Evolutionary conservation across 2,113 vertebrate genomes (phyloP), one percentile per base, ranked within the genome.

Genomic region (Poeciliopsis turrubarensis): DNA sequence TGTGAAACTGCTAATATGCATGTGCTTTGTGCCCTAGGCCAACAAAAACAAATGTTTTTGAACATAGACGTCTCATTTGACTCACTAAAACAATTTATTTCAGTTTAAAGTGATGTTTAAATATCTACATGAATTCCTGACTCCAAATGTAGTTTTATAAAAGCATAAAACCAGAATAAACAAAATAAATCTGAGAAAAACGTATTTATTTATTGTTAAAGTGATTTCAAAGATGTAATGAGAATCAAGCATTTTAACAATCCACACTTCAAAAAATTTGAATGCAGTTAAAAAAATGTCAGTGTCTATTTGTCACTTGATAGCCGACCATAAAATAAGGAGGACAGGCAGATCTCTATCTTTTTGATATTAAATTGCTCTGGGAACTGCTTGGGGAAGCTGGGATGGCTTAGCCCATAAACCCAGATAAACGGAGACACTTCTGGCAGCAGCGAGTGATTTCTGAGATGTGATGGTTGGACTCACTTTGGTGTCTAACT

Each of bases 381-480:
- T 1, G 25, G 8, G 22, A 13, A 31, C 60, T 69, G 66, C 32
- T 64, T 63, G 3, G 67, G 72, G 81, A 84, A 64, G 34, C 51
- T 41, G 66, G 61, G 41, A 44, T 65, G 75, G 30, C 71, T 84
- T 73, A 82, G 77, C 78, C 82, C 71, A 82, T 75, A 87, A 91
- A 85, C 83, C 75, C 77, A 89, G 87, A 88, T 89, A 66, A 79
- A 75, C 81, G 77, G 66, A 82, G 66, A 22, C 10, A 54, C 66
- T 74, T 29, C 73, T 88, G 84, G 88, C 84, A 86, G 86, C 75
- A 47, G 17, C 6, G 12, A 31, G 65, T 1, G 86, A 83, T 83
- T 87, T 68, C 31, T 2, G 79, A 87, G 85, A 83, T 17, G 1
- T 0, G 60, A 65, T 25, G 74, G 62, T 72, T 83, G 79, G 78